These are phyloP conservation scores for Smutsia temminckii DNA, from an alignment of 2,797 vertebrate genomes.

Conservation along the genomic window DNA sequence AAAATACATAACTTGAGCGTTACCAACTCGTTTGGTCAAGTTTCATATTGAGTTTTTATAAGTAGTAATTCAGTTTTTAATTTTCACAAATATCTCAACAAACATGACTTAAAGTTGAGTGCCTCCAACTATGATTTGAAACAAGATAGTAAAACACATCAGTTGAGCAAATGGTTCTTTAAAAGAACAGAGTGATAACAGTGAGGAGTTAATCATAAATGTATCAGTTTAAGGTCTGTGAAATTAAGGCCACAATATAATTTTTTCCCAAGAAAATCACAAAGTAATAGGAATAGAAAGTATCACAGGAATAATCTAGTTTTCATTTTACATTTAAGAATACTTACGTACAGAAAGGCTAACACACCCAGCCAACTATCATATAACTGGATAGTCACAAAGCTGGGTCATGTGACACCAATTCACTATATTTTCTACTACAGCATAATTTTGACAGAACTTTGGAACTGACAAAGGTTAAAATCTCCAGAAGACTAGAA, in stretches of 20 bases:
- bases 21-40: not conserved
- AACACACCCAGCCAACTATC: not conserved
- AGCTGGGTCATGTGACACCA: not conserved
- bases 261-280: not conserved
- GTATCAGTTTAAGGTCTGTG: not conserved
- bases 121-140: not conserved
- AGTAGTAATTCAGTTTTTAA: not conserved
- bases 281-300: not conserved
- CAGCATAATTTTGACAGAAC: not conserved
- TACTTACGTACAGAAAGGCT: not conserved
- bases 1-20: not conserved
- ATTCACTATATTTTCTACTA: not conserved
- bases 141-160: not conserved
- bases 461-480: not conserved
- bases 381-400: not conserved
- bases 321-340: conserved; percentile 21
- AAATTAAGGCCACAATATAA: not conserved
- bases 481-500: not conserved
- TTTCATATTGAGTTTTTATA: conserved; percentile 13
- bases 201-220: not conserved
- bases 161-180: not conserved
- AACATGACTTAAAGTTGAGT: not conserved
- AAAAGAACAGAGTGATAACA: not conserved
- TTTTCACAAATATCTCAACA: conserved; percentile 6
- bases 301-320: not conserved